Percentiles rank a stretch among this genome's conserved stretches.
These are phyloP conservation scores for Gambusia holbrooki DNA, from an alignment of 2,113 vertebrate species.

Conservation along the genomic window DNA sequence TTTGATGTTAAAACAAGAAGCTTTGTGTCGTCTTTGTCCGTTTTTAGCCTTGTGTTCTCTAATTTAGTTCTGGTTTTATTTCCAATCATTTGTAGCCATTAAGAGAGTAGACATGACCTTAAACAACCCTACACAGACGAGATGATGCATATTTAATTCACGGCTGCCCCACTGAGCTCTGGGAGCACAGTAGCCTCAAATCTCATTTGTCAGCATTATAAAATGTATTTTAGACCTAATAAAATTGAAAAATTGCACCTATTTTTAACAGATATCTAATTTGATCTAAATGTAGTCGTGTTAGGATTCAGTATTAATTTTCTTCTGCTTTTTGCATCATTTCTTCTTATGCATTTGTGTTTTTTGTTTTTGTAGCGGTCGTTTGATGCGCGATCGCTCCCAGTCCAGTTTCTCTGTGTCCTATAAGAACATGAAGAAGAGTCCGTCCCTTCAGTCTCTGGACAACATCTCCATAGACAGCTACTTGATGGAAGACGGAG, in stretches of 20 bases:
- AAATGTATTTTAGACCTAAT: conserved; percentile 12
- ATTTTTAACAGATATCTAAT: neutral
- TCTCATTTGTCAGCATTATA: conserved; percentile 4
- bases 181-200: conserved; percentile 1
- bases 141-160: conserved; percentile 49
- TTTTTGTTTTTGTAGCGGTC: conserved; percentile 79
- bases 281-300: conserved; percentile 1
- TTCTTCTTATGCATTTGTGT: neutral
- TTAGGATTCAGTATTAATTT: neutral
- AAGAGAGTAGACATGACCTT: conserved; percentile 39
- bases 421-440: conserved; percentile 94
- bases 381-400: conserved; percentile 88
- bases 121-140: conserved; percentile 41
- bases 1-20: conserved; percentile 7
- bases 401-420: conserved; percentile 89
- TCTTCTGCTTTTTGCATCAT: neutral
- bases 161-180: conserved; percentile 28
- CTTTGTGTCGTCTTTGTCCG: conserved; percentile 7
- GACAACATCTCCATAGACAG: conserved; percentile 95
- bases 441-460: conserved; percentile 91
- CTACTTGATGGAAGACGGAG: conserved; percentile 90
- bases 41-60: conserved; percentile 42
- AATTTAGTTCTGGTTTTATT: conserved; percentile 34
- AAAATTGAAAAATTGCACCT: neutral
- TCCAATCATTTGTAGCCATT: neutral